Evolutionary conservation across 2,797 vertebrate species (phyloP).

Genomic region (Cheirogaleus major): DNA sequence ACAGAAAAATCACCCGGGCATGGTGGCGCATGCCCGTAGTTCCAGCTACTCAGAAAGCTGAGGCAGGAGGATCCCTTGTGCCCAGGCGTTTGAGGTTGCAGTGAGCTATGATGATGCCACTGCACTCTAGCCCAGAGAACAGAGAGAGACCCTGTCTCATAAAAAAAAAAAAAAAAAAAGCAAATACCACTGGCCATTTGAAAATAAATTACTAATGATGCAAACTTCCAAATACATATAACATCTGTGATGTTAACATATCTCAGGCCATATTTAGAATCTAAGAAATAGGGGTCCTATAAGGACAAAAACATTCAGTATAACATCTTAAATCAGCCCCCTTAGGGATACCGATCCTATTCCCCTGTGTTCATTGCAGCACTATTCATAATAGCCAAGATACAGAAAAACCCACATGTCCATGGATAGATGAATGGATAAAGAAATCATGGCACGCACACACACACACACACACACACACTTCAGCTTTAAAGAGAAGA

Average conservation of each 20-base stretch:
- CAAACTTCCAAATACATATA: background rate
- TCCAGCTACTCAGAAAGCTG: background rate
- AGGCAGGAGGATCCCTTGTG: background rate
- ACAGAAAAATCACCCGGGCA: background rate
- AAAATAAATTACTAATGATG: background rate
- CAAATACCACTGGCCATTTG: background rate
- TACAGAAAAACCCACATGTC: background rate
- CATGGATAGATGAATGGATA: background rate
- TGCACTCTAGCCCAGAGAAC: background rate
- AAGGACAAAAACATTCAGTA: background rate
- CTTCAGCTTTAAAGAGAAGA: background rate
- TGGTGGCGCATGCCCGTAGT: accelerated
- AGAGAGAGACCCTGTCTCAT: background rate
- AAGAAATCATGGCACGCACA: background rate
- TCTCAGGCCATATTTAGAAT: background rate
- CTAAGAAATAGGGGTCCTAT: background rate
- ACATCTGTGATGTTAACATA: background rate
- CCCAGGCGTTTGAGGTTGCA: background rate
- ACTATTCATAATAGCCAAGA: background rate
- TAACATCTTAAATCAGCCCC: background rate
- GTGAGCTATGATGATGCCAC: background rate
- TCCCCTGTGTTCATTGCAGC: no score
- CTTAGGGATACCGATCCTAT: no score
- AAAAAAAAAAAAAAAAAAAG: background rate
- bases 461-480: background rate